Conservation (phyloP, 2,113 vertebrate species). For the Pseudolaguvia tuberculata region DNA sequence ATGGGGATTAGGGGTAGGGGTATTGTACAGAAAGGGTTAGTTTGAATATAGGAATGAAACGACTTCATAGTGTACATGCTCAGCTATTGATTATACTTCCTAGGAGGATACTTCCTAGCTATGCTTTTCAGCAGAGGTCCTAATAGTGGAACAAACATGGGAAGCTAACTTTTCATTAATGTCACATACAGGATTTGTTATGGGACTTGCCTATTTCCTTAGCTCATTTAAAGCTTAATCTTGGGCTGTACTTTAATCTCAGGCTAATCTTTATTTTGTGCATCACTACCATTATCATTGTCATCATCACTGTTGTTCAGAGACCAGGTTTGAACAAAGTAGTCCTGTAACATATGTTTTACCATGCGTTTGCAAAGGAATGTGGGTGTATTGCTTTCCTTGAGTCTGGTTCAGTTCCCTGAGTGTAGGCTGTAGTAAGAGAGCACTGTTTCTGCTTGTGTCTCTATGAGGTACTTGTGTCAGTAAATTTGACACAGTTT, state of each 20-base stretch:
- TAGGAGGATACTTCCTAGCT: conserved; percentile 12
- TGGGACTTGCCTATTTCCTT: conserved; percentile 27
- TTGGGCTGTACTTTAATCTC: neutral
- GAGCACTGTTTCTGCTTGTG: conserved; percentile 27
- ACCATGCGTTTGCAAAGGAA: conserved; percentile 36
- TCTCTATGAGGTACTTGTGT: conserved; percentile 27
- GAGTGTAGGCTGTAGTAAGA: conserved; percentile 48
- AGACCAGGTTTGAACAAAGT: conserved; percentile 40
- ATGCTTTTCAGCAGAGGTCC: conserved; percentile 35
- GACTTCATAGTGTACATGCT: conserved; percentile 33
- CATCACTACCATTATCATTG: conserved; percentile 18
- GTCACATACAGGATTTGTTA: conserved; percentile 36
- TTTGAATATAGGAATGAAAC: conserved; percentile 19
- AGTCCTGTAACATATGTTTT: neutral
- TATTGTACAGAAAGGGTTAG: conserved; percentile 23
- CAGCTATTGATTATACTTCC: conserved; percentile 38
- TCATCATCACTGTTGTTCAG: conserved; percentile 27
- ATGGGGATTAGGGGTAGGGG: conserved; percentile 1
- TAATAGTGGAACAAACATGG: conserved; percentile 42
- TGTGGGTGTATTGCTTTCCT: conserved; percentile 58
- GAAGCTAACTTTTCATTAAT: conserved; percentile 38
- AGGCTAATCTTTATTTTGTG: conserved; percentile 31
- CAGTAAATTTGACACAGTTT: conserved; percentile 18
- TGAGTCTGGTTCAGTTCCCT: conserved; percentile 46
- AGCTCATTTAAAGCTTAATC: conserved; percentile 28